Evolutionary conservation across 2,797 vertebrate species (phyloP).

Genomic region (Acipenser ruthenus): DNA sequence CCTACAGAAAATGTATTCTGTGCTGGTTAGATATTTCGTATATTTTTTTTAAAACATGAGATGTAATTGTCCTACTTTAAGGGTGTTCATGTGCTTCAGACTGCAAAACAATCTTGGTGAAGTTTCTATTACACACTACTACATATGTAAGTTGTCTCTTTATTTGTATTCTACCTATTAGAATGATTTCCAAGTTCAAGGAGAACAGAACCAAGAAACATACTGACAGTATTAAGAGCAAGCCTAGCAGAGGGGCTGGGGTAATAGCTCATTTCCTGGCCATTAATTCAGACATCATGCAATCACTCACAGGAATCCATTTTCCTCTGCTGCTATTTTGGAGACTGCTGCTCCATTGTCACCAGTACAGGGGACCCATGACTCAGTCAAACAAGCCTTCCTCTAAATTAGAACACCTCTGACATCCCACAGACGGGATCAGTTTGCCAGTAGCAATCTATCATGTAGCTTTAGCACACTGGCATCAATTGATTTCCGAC

Average conservation of each 20-base stretch:
- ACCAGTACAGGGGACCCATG: slow-evolving; percentile 49
- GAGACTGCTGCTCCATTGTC: slow-evolving; percentile 58
- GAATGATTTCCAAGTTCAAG: slow-evolving; percentile 36
- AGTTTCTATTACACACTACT: too few species aligned
- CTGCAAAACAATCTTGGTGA: too few species aligned
- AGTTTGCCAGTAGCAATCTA: slow-evolving; percentile 60
- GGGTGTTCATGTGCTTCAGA: too few species aligned
- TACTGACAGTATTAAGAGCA: slow-evolving; percentile 37
- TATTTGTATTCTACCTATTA: slow-evolving; percentile 23
- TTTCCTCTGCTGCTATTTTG: slow-evolving; percentile 46
- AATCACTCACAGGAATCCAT: slow-evolving; percentile 53
- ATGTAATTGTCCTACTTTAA: too few species aligned
- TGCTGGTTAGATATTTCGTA: too few species aligned
- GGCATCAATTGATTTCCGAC: slow-evolving; percentile 67
- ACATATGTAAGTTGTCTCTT: not conserved
- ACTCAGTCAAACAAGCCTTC: slow-evolving; percentile 48
- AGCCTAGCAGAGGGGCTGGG: slow-evolving; percentile 41
- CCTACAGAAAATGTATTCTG: too few species aligned
- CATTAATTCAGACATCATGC: slow-evolving; percentile 57
- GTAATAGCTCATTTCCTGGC: slow-evolving; percentile 59
- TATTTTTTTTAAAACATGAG: too few species aligned
- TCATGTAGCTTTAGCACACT: slow-evolving; percentile 49
- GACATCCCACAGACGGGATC: slow-evolving; percentile 55
- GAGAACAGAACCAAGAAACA: slow-evolving; percentile 33
- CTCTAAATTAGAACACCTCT: slow-evolving; percentile 65